Conservation (phyloP, 2,797 vertebrate species). For the Oryzias sinensis region DNA sequence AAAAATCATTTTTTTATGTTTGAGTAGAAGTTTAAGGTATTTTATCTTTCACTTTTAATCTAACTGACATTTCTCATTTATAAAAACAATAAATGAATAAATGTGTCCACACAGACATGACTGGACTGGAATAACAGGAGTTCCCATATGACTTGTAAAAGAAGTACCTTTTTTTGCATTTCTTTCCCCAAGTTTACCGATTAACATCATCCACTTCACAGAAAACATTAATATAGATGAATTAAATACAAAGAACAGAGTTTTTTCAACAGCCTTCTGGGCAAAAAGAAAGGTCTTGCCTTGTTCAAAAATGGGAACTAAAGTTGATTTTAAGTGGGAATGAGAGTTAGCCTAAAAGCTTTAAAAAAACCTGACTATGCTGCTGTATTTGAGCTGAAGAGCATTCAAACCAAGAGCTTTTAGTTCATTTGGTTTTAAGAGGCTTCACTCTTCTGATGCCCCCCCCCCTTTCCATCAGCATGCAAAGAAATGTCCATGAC, state of each 20-base stretch:
- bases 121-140: too few relatives aligned
- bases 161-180: too few relatives aligned
- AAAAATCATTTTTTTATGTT: too few relatives aligned
- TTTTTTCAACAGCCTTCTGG: conserved; percentile 8
- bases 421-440: conserved; percentile 74
- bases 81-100: too few relatives aligned
- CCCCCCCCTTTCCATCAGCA: conserved; percentile 57
- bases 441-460: conserved; percentile 72
- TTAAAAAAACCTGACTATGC: conserved; percentile 61
- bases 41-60: too few relatives aligned
- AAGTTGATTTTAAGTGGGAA: conserved; percentile 67
- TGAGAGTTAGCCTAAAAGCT: conserved; percentile 72
- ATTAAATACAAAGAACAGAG: not conserved
- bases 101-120: too few relatives aligned
- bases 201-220: too few relatives aligned
- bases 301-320: conserved; percentile 56
- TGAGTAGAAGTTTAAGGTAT: too few relatives aligned
- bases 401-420: conserved; percentile 76
- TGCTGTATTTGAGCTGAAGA: conserved; percentile 69
- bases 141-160: too few relatives aligned
- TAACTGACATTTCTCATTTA: too few relatives aligned
- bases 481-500: conserved; percentile 68
- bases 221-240: too few relatives aligned
- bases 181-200: too few relatives aligned
- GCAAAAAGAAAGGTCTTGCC: conserved; percentile 16